Evolutionary conservation across 1,140 invertebrate genomes (phyloP), one percentile per base, ranked within the genome.

Genomic region (Heliconius himera): DNA sequence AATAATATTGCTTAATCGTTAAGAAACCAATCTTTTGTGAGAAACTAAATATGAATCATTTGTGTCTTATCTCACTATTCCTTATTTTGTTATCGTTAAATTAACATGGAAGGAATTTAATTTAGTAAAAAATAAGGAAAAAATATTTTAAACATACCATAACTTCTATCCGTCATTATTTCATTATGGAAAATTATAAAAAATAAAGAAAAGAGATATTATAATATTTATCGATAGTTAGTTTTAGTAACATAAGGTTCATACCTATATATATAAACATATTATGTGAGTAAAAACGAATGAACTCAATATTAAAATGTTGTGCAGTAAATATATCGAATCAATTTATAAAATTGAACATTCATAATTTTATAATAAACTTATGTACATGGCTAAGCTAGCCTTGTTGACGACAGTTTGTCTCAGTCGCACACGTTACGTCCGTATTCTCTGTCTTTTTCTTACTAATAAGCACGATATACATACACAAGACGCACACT

Each of bases 331-430:
- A 66, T 66, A 56, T 66, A 66, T 29, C 60, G 60, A 66, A 66
- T 26, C 60, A 9, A 66, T 29, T 66, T 66, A 66, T 72, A 20
- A 72, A 72, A 91, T 92, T 88, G 86, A 90, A 93, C 92, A 90
- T 90, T 91, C 88, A 87, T 91, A 72, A 72, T 38, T 72, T 72
- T 38, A 72, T 72, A 72, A 72, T 11, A 90, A 89, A 91, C 90
- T 85, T 91, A 93, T 92, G 36, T 72, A 72, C 29, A 92, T 88
- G 91, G 91, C 82, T 87, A 89, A 90, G 88, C 91, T 91, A 93
- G 90, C 91, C 91, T 94, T 91, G 91, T 92, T 91, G 90, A 90
- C 85, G 87, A 89, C 83, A 85, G 85, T 86, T 83, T 77, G 84
- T 91, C 89, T 93, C 91, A 79, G 85, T 93, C 89, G 73, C 89